Conservation (phyloP, 1,140 invertebrate species). For the Drosophila yakuba region DNA sequence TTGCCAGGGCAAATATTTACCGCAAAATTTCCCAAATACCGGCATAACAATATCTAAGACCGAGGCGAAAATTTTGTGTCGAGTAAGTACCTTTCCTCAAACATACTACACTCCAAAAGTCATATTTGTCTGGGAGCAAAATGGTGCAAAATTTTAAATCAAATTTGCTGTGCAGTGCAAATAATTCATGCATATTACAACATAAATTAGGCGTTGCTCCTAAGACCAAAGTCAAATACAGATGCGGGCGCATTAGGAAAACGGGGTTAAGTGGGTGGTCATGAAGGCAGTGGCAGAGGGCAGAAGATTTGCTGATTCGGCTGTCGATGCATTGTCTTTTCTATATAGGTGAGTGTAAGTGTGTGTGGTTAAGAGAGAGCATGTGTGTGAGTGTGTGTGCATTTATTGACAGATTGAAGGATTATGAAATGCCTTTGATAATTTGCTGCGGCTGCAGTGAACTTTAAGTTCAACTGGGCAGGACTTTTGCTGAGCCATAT, state of each 20-base stretch:
- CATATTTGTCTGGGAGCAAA: conserved; percentile 23
- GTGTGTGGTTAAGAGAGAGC: background rate
- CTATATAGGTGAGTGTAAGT: background rate
- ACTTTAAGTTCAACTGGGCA: conserved; percentile 63
- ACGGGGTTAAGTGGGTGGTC: conserved; percentile 18
- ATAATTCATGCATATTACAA: conserved; percentile 59
- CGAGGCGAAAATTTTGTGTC: conserved; percentile 24
- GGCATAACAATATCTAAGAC: conserved; percentile 41
- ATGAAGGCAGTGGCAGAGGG: background rate
- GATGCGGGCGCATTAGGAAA: conserved; percentile 21
- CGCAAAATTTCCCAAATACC: conserved; percentile 45
- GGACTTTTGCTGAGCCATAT: conserved; percentile 33
- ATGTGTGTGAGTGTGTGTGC: conserved; percentile 21
- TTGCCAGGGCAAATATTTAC: conserved; percentile 57
- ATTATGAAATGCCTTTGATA: conserved; percentile 75
- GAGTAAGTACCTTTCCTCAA: background rate
- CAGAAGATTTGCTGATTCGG: conserved; percentile 51
- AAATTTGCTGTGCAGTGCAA: conserved; percentile 68
- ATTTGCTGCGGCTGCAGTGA: conserved; percentile 53
- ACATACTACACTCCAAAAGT: conserved; percentile 18
- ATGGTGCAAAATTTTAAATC: conserved; percentile 49
- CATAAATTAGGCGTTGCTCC: conserved; percentile 71
- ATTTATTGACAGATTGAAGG: conserved; percentile 80
- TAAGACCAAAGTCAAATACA: conserved; percentile 71
- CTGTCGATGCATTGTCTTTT: conserved; percentile 58